Evolutionary conservation across 2,113 vertebrate genomes (phyloP).

Genomic region (Corythoichthys haematopterus): DNA sequence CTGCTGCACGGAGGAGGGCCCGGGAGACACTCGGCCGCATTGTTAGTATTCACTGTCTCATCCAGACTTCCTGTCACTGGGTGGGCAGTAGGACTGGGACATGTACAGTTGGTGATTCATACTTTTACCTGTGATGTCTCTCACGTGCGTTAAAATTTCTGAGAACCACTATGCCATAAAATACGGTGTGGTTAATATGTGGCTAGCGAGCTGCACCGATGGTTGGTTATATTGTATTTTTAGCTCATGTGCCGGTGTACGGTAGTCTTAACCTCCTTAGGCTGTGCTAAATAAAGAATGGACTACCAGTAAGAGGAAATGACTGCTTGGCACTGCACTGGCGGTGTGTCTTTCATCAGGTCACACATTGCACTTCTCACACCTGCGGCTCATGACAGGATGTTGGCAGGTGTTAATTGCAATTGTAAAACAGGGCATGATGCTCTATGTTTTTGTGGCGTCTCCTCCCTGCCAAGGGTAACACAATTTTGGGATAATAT

Average conservation of each 20-base stretch:
- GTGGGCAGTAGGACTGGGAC: constrained; percentile 30
- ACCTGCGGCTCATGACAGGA: constrained; percentile 46
- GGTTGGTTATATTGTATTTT: constrained; percentile 53
- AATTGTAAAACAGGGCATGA: constrained; percentile 22
- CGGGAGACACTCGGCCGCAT: constrained; percentile 43
- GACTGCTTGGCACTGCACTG: constrained; percentile 51
- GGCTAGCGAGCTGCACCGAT: constrained; percentile 28
- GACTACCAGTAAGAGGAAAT: constrained; percentile 61
- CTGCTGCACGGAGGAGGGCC: constrained; percentile 42
- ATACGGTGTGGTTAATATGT: constrained; percentile 32
- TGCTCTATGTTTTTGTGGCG: constrained; percentile 6
- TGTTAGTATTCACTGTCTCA: constrained; percentile 66
- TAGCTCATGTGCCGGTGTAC: constrained; percentile 30
- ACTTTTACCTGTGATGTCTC: constrained; percentile 29
- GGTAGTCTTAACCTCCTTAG: constrained; percentile 43
- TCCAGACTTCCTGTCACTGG: constrained; percentile 40
- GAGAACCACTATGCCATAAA: constrained; percentile 7
- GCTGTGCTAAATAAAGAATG: constrained; percentile 59
- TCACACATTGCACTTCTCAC: constrained; percentile 60
- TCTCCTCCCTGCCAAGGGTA: neutral
- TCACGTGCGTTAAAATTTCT: constrained; percentile 22
- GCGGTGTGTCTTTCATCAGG: constrained; percentile 63
- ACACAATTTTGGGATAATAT: neutral
- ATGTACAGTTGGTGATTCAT: constrained; percentile 46
- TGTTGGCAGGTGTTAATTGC: constrained; percentile 68